Conservation (phyloP, 92 coral and sea anemone genomes). For the Diadumene lineata region DNA sequence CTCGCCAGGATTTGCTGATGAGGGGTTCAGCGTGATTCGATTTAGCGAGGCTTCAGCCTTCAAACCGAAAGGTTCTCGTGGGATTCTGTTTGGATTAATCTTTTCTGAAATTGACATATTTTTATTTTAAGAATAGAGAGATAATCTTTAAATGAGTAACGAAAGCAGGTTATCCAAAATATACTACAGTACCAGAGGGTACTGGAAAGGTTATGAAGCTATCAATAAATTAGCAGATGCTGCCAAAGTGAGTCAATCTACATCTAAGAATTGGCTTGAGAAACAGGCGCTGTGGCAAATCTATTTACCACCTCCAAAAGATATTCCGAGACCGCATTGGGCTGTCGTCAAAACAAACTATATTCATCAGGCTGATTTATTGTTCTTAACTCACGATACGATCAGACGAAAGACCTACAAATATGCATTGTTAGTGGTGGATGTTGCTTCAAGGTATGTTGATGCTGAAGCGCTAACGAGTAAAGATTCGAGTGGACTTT, state of each 20-base stretch:
- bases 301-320: conserved; percentile 39
- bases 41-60: conserved; percentile 47
- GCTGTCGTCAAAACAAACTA: conserved; percentile 36
- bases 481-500: conserved; percentile 38
- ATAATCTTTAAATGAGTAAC: conserved; percentile 31
- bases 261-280: conserved; percentile 28
- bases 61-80: conserved; percentile 54
- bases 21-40: conserved; percentile 52
- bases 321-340: conserved; percentile 47
- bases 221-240: conserved; percentile 40
- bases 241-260: conserved; percentile 32
- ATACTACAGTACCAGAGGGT: conserved; percentile 31
- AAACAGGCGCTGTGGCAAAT: conserved; percentile 44
- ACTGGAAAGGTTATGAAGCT: conserved; percentile 45
- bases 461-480: conserved; percentile 50
- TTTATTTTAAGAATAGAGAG: conserved; percentile 6
- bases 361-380: conserved; percentile 49
- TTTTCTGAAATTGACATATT: conserved; percentile 52
- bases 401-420: conserved; percentile 40
- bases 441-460: conserved; percentile 37
- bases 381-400: conserved; percentile 47
- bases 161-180: conserved; percentile 35
- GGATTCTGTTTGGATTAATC: conserved; percentile 45
- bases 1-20: conserved; percentile 47
- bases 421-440: conserved; percentile 47